Conservation (phyloP, 2,797 vertebrate genomes). For the Crax fasciolata region DNA sequence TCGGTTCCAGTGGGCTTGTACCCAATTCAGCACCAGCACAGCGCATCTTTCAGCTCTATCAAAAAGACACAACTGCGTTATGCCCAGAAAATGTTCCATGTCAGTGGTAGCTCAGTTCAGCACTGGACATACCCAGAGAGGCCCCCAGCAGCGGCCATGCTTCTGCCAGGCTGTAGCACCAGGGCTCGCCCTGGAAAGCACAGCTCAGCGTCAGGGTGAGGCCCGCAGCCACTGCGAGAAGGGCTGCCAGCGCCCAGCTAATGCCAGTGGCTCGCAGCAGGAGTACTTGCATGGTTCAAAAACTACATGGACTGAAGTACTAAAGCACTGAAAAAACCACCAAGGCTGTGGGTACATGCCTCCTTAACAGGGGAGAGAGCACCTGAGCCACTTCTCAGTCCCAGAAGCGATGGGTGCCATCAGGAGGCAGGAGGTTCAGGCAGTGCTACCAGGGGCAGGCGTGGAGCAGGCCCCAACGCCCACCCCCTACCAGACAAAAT, state of each 20-base stretch:
- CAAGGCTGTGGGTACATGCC: neutral
- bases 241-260: too few relatives aligned
- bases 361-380: neutral
- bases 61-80: neutral
- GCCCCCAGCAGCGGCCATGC: neutral
- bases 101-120: neutral
- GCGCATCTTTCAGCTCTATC: neutral
- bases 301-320: neutral
- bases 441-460: neutral
- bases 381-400: neutral
- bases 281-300: neutral
- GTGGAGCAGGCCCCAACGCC: neutral
- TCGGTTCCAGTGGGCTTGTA: too few relatives aligned
- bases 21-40: too few relatives aligned
- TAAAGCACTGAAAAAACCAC: neutral
- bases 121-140: neutral
- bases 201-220: rapidly evolving
- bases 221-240: neutral
- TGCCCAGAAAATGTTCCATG: neutral
- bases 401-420: neutral
- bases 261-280: neutral
- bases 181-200: neutral
- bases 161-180: neutral
- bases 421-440: neutral
- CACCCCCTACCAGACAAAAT: neutral